Evolutionary conservation across 2,113 vertebrate genomes (phyloP).

Genomic region (Struthio camelus): DNA sequence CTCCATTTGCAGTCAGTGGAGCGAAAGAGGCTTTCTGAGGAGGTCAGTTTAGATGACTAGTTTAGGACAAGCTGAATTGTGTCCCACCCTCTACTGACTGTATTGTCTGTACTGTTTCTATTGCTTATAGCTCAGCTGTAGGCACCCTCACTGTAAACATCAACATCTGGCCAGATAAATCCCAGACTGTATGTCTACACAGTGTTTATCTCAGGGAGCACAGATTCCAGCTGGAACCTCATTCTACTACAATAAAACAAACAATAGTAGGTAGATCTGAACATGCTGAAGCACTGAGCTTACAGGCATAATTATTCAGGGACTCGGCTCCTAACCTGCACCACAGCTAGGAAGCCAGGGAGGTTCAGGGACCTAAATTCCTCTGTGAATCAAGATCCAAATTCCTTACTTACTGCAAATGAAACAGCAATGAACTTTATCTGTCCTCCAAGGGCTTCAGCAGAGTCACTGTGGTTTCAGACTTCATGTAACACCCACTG

Average conservation of each 20-base stretch:
- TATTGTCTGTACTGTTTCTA: not conserved
- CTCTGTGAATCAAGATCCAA: not conserved
- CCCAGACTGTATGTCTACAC: not conserved
- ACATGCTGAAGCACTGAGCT: not conserved
- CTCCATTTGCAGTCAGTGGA: not conserved
- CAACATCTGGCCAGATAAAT: not conserved
- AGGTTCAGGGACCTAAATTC: not conserved
- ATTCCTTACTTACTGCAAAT: slow-evolving; percentile 24
- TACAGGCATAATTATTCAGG: not conserved
- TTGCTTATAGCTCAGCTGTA: not conserved
- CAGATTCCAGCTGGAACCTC: not conserved
- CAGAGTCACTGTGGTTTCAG: not conserved
- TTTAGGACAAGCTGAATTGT: not conserved
- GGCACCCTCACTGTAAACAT: not conserved
- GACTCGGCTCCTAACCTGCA: not conserved
- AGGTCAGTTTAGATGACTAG: not conserved
- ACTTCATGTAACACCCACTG: not conserved
- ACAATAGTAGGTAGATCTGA: not conserved
- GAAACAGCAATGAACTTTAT: slow-evolving; percentile 3
- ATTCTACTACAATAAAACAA: not conserved
- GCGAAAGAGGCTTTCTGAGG: not conserved
- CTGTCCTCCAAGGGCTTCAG: not conserved
- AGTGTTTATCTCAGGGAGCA: not conserved
- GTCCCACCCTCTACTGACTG: not conserved
- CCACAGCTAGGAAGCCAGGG: not conserved